Evolutionary conservation across 2,888 invertebrate species (phyloP), one percentile per base, ranked within the genome.

Genomic region (Epirrhoe alternata): DNA sequence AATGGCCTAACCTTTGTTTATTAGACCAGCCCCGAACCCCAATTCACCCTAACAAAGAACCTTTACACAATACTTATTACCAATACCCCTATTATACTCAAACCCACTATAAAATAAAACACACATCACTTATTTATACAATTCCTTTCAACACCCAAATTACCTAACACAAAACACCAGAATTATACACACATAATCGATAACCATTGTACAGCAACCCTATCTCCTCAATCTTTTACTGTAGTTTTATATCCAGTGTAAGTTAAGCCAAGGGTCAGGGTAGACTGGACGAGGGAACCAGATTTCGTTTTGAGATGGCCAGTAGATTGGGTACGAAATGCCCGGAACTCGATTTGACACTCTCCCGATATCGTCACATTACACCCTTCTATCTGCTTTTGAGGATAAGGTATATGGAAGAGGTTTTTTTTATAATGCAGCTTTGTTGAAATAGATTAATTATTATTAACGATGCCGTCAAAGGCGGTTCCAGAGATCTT

Each of bases 281-380:
- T 78, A 76, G 60, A 65, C 64, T 77, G 81, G 86, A 68, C 66
- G 49, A 56, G 61, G 71, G 71, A 79, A 80, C 74, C 77, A 78
- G 83, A 82, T 84, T 86, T 79, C 83, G 83, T 87, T 86, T 82
- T 71, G 78, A 80, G 78, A 80, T 78, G 83, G 81, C 74, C 80
- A 81, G 84, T 86, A 84, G 84, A 86, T 86, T 85, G 85, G 84
- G 83, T 82, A 79, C 77, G 80, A 85, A 87, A 84, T 83, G 83
- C 81, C 81, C 84, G 81, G 81, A 85, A 83, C 85, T 84, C 84
- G 84, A 86, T 88, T 88, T 87, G 87, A 88, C 87, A 87, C 85
- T 85, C 81, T 75, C 79, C 81, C 84, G 84, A 84, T 84, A 85
- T 85, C 80, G 85, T 84, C 84, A 84, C 81, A 84, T 86, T 85